Base-by-base conservation (phyloP, 2,113 vertebrate species). In the Opisthocomus hoazin region DNA sequence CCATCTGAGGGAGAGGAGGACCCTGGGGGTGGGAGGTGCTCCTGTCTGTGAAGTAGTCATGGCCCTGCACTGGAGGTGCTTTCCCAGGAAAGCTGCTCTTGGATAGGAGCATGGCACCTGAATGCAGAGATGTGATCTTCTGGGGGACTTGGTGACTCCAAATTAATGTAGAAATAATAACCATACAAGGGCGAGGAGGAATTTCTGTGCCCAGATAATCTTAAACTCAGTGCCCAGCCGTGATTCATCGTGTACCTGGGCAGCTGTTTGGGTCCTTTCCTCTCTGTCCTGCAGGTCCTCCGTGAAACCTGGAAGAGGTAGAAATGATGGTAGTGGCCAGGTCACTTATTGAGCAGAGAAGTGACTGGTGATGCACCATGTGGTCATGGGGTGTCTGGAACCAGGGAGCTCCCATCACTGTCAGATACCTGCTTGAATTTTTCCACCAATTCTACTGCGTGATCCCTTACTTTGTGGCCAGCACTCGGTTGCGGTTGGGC, bases 361-460 rank as follows among this genome's bases (percentile, higher is more conserved):
- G 26, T 64, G 36, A 46, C n/a, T 41, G 29, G 10, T 58, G 36
- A n/a, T 75, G 7, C 8, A 7, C 10, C 1, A 0, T 30, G 39
- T 71, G 51, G 11, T 14, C 5, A 2, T 48, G 37, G 27, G 14
- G 20, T 76, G 22, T 37, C 15, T 63, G 73, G 18, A 73, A 51
- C 0, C 4, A 65, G 36, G 20, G 12, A 65, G 16, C 29, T 81
- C 14, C 14, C 9, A 21, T 73, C 23, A 43, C 46, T 36, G 48
- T 76, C 69, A 61, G 21, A 76, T 45, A 65, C 15, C 12, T 68
- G 43, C 23, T 77, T 81, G 41, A n/a, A 8, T 82, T 82, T 82
- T 75, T 15, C 45, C 22, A 30, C 19, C 18, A 12, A 0, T 89
- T 51, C 34, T 43, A 0, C 11, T 24, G 9, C 12, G 1, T 6